Percentiles rank a stretch among this genome's conserved stretches.
phyloP scores from a whole-genome alignment of 92 coral and sea anemone genomes.

The Epizoanthus scotinus region DNA sequence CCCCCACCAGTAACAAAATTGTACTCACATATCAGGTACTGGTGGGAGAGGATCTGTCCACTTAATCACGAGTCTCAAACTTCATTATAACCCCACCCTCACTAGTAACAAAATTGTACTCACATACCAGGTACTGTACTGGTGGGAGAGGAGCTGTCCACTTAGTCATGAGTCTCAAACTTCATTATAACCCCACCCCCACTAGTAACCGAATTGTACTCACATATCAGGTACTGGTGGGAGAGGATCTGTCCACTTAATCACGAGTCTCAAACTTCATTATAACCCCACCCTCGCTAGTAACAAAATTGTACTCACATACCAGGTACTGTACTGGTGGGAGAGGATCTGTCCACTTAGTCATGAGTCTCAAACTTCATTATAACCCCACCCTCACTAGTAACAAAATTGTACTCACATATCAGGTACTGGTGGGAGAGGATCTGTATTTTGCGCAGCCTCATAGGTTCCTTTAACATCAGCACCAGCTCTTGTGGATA shows the following conservation, averaged over 20 bases:
- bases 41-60: constrained; percentile 90
- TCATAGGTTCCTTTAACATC: constrained; percentile 78
- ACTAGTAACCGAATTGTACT: constrained; percentile 37
- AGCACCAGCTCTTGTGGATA: constrained; percentile 96
- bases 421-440: constrained; percentile 92
- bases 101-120: constrained; percentile 40
- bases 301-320: constrained; percentile 59
- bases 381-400: not conserved
- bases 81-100: too few species aligned
- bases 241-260: constrained; percentile 87
- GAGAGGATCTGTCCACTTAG: constrained; percentile 63
- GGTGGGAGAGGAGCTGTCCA: constrained; percentile 81
- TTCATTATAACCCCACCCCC: too few species aligned
- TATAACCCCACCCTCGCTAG: not conserved
- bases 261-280: too few species aligned
- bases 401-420: constrained; percentile 57
- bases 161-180: too few species aligned
- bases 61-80: too few species aligned
- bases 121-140: constrained; percentile 88
- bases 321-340: constrained; percentile 92
- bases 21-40: constrained; percentile 88
- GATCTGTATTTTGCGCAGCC: constrained; percentile 91
- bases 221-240: constrained; percentile 91
- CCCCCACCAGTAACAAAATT: not conserved
- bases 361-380: too few species aligned